Base-by-base conservation (phyloP, 2,888 invertebrate genomes). In the Argynnis bischoffii region DNA sequence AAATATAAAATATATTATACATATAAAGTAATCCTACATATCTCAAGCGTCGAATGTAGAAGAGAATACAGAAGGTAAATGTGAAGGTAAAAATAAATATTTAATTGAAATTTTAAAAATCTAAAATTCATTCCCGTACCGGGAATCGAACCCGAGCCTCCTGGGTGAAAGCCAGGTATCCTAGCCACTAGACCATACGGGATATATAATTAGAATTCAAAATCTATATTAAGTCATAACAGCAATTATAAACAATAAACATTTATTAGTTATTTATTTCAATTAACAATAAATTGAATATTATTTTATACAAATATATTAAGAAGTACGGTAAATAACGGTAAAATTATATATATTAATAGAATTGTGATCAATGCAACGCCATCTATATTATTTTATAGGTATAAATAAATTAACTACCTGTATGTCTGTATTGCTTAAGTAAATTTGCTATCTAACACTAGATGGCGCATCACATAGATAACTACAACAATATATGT, bases 71-170 rank as follows among this genome's bases (percentile, higher is more conserved):
- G 21, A 21, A 21, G 21, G 21, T 3, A 21, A 21, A 21, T 21
- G 0, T 21, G 21, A 3, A 4, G 3, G 2, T n/a, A 18, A 18
- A 18, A 18, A 26, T 26, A 26, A 26, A 26, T 26, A 26, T 26
- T 26, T 26, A 26, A 26, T 26, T 4, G 0, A 26, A 26, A 26
- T 31, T 18, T n/a, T n/a, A 53, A 53, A 59, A 47, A 18, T 35
- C 0, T 11, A 66, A 50, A n/a, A 26, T 2, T 1, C 15, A 69
- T 94, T 94, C 94, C 94, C 94, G 93, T 94, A 94, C 94, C 94
- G 94, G 94, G 94, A 94, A 94, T 95, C 94, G 94, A 95, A 94
- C 94, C 94, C 94, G 94, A 94, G 94, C 94, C 94, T 95, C 94
- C 94, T 94, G 94, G 94, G 94, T 94, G 94, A 94, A 94, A 94